Base-by-base conservation (phyloP, 2,888 invertebrate genomes). In the Euzophera pinguis region DNA sequence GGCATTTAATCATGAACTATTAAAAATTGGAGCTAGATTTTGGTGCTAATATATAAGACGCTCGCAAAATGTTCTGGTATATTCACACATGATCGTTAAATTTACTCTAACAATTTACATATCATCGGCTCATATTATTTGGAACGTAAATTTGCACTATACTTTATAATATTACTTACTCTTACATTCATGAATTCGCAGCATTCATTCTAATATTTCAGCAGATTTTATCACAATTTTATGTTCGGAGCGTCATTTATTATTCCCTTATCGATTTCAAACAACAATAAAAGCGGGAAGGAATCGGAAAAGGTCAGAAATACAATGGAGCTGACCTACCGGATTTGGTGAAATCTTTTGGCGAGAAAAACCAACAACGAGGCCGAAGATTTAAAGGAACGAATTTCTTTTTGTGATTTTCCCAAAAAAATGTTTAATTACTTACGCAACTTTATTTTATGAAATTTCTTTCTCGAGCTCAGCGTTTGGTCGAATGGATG, bases 181-280 rank as follows among this genome's bases (percentile, higher is more conserved):
- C n/a, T n/a, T n/a, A n/a, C n/a, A n/a, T n/a, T n/a, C n/a, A 32
- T 7, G 32, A 32, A 32, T 32, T 32, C 32, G 1, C 3, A 32
- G 8, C 32, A 32, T 10, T 10, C 1, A 13, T 38, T 38, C 38
- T 38, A 12, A 39, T 3, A 43, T 12, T 29, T 9, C 9, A 8
- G 43, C 27, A 43, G 43, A 43, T 47, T 52, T 53, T 53, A 53
- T 59, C 43, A 42, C 47, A 53, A 38, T 50, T 55, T 54, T 29
- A 48, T 52, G 12, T 12, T 13, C 16, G 47, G 29, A 47, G 37
- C 47, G 37, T 54, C 50, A 55, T 60, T 58, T 52, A 32, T 49
- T 52, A 53, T 53, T 53, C 53, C 45, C 45, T 53, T 53, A 47
- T 56, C 53, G 56, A 53, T 55, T 57, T 55, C 53, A 48, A 57